Conservation (phyloP, 2,797 vertebrate species). For the Galagoides demidoff region DNA sequence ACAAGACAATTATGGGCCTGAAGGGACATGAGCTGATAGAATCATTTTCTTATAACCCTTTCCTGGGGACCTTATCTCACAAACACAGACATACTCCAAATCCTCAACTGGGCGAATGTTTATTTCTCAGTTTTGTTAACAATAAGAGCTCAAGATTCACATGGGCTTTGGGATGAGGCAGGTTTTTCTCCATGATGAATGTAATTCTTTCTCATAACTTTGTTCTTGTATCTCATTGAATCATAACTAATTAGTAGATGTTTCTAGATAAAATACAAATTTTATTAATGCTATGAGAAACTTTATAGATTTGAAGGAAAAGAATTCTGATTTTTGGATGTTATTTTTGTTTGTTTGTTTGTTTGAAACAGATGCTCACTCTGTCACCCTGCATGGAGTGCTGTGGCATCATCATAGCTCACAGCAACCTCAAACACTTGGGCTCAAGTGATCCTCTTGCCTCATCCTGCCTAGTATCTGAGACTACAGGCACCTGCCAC, state of each 20-base stretch:
- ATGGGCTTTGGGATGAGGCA: neutral
- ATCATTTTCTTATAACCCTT: neutral
- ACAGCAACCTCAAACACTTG: too few species aligned
- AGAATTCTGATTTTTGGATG: neutral
- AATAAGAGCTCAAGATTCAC: neutral
- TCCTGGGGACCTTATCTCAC: neutral
- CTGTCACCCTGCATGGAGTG: too few species aligned
- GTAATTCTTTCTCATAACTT: neutral
- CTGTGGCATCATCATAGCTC: too few species aligned
- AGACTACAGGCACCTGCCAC: too few species aligned
- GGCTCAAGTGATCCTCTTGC: too few species aligned
- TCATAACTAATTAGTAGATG: neutral
- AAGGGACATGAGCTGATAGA: neutral
- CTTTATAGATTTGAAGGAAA: neutral
- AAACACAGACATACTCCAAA: neutral
- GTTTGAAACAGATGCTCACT: too few species aligned
- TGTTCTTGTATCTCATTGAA: neutral
- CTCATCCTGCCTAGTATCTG: too few species aligned
- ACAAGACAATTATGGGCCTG: too few species aligned
- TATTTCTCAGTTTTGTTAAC: neutral
- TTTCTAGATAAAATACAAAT: neutral
- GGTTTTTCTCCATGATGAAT: neutral
- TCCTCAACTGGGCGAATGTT: neutral
- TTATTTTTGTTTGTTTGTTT: neutral
- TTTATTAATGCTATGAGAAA: neutral